Evolutionary conservation across 2,888 invertebrate species (phyloP).

Genomic region (Trachelus troglodyta): DNA sequence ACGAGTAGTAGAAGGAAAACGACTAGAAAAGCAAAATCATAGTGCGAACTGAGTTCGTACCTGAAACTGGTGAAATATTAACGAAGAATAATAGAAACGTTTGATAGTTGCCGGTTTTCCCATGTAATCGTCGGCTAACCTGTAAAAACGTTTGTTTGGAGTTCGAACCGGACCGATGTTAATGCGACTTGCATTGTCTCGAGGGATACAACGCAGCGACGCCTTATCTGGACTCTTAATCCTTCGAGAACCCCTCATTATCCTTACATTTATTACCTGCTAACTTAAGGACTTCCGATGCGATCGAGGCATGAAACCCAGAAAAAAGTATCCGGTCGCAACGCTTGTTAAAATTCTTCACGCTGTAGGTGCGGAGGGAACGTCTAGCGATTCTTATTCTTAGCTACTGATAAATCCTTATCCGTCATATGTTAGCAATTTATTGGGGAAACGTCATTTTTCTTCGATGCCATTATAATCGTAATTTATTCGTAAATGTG

Average conservation of each 20-base stretch:
- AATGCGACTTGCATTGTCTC: conserved; percentile 1
- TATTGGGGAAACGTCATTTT: background rate
- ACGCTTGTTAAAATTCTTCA: conserved; percentile 58
- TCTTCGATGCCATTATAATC: background rate
- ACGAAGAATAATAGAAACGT: background rate
- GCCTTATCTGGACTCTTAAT: conserved; percentile 40
- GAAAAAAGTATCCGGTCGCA: conserved; percentile 44
- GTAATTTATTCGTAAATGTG: background rate
- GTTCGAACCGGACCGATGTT: background rate
- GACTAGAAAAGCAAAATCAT: background rate
- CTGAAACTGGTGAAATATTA: background rate
- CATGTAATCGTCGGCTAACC: background rate
- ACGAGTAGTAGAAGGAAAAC: conserved; percentile 32
- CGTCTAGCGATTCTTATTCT: background rate
- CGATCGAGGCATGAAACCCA: conserved; percentile 42
- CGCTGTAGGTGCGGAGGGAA: conserved; percentile 40
- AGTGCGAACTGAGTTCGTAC: background rate
- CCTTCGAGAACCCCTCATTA: conserved; percentile 41
- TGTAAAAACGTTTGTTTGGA: background rate
- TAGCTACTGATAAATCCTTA: background rate
- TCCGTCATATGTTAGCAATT: background rate
- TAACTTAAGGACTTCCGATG: conserved; percentile 46
- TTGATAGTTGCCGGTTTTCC: background rate
- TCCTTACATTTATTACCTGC: conserved; percentile 47
- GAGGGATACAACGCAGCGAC: conserved; percentile 10